phyloP scores from a whole-genome alignment of 2,888 invertebrate species.

The Chrysomela aeneicollis region DNA sequence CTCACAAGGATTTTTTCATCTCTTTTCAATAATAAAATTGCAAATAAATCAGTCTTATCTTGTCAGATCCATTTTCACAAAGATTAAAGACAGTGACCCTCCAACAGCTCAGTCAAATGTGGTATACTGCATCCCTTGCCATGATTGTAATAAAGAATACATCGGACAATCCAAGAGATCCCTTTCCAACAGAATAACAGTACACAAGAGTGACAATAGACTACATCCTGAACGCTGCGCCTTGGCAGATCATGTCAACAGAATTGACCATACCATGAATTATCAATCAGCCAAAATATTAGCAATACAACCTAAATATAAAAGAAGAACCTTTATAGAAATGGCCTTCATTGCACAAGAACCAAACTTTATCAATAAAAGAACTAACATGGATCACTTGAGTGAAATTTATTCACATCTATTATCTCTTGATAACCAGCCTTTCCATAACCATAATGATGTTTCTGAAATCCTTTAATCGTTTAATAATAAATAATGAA shows the following conservation, averaged over 20 bases:
- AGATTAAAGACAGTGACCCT: too few relatives aligned
- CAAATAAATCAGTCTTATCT: too few relatives aligned
- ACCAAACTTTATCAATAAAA: constrained; percentile 1
- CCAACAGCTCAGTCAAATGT: background rate
- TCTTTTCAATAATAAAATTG: too few relatives aligned
- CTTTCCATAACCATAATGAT: too few relatives aligned
- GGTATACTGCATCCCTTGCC: background rate
- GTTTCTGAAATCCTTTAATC: too few relatives aligned
- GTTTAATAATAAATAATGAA: too few relatives aligned
- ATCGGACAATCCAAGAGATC: background rate
- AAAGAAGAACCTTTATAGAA: constrained; percentile 15
- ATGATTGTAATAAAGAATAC: background rate
- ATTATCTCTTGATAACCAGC: background rate
- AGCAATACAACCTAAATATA: background rate
- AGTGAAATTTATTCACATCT: constrained; percentile 12
- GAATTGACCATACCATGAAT: background rate
- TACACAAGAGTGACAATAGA: background rate
- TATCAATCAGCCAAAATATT: background rate
- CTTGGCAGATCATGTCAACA: background rate
- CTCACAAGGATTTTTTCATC: too few relatives aligned
- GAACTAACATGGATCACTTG: constrained; percentile 2
- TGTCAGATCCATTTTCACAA: too few relatives aligned
- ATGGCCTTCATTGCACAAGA: constrained; percentile 3
- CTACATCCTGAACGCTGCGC: background rate
- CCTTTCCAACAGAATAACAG: background rate